Evolutionary conservation across 2,888 invertebrate genomes (phyloP).

Genomic region (Eurytoma adleriae): DNA sequence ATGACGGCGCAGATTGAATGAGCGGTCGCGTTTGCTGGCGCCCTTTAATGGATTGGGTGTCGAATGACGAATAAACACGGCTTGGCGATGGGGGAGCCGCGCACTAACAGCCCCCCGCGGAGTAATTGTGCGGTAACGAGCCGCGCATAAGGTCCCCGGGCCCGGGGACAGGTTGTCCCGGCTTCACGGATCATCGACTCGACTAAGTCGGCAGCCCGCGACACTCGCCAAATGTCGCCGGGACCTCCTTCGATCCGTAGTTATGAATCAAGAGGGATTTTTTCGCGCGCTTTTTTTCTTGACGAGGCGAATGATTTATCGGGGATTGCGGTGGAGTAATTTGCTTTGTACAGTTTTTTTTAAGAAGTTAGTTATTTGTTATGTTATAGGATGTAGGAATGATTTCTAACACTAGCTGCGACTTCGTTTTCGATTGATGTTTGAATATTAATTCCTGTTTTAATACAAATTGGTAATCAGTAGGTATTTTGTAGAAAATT

Average conservation of each 20-base stretch:
- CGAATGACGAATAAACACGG: conserved; percentile 62
- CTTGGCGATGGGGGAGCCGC: neutral
- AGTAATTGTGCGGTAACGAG: conserved; percentile 66
- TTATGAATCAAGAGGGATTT: conserved; percentile 42
- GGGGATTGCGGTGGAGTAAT: conserved; percentile 1
- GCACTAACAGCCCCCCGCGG: conserved; percentile 64
- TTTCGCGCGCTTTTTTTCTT: neutral
- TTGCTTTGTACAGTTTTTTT: neutral
- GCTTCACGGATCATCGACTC: conserved; percentile 64
- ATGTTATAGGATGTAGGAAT: too few species aligned
- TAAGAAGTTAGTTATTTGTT: too few species aligned
- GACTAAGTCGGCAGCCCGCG: conserved; percentile 39
- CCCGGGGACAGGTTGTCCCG: conserved; percentile 61
- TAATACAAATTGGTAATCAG: too few species aligned
- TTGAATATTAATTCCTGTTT: too few species aligned
- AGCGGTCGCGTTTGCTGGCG: conserved; percentile 27
- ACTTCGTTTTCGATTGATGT: too few species aligned
- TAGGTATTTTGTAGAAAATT: too few species aligned
- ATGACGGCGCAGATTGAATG: too few species aligned
- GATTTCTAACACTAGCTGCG: too few species aligned
- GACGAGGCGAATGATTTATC: neutral
- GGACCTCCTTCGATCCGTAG: neutral
- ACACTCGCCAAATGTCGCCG: conserved; percentile 58
- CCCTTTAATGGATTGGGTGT: conserved; percentile 64
- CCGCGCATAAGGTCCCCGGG: conserved; percentile 47